Evolutionary conservation across 2,888 invertebrate species (phyloP), one percentile per base, ranked within the genome.

Genomic region (Lamproptera curius): DNA sequence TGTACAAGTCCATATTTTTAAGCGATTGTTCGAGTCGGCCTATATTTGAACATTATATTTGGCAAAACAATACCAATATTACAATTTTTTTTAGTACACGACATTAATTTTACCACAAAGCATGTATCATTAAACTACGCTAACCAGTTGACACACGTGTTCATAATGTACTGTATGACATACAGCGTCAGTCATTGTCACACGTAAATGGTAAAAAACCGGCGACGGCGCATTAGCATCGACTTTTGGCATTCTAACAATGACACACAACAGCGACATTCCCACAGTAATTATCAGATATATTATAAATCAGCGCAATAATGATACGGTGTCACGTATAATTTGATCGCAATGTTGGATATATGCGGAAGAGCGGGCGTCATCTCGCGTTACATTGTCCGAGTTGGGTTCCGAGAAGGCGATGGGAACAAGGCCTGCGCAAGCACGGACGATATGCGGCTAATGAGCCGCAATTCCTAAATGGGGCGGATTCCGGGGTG

Each of bases 301-400:
- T 31, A 31, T 71, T 70, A 65, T 62, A 70, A 73, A 77, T 75
- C 70, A 73, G 72, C 62, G 68, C 72, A 74, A 73, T 80, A 75
- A 74, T 80, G 80, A 78, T 76, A 64, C 65, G 58, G 76, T 84
- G 80, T 83, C 82, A 77, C 70, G 72, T 83, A 83, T 84, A 85
- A 86, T 84, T 82, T 78, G 77, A 79, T 81, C 70, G 83, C 79
- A 83, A 84, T 82, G 81, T 68, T 67, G 68, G 68, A 67, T 76
- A 70, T 81, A 86, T 82, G 86, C 86, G 86, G 86, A 86, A 85
- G 79, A 76, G 70, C 67, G 73, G 71, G 73, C 70, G 67, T 65
- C 74, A 73, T 77, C 80, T 86, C 83, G 75, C 55, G 78, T 86
- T 86, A 82, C 87, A 84, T 80, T 80, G n/a, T n/a, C 77, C 82